Evolutionary conservation across 2,888 invertebrate genomes (phyloP), one percentile per base, ranked within the genome.

Genomic region (Parasteatoda lunata): DNA sequence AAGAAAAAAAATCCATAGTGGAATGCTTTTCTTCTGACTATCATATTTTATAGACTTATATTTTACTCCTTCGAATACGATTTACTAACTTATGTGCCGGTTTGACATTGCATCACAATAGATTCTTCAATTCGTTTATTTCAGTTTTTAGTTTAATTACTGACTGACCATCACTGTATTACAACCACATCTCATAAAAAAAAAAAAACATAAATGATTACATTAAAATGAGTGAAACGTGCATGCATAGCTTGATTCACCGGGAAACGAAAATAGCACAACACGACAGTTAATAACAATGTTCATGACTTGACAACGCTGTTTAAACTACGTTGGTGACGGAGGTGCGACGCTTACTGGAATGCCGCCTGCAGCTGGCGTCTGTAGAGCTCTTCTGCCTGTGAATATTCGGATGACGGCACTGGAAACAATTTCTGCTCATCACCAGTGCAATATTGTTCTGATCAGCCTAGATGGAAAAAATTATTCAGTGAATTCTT

Each of bases 361-460:
- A 79, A 52, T 79, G 73, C 9, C 84, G 59, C 15, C 79, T 30
- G 59, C 79, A 79, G 45, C 54, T 48, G 1, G 59, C 69, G 59
- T 75, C 48, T 7, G 66, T 48, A 45, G 71, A 8, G 47, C 52
- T 45, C 51, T 78, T 78, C 49, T 79, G 76, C 4, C 81, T 65
- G 65, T 52, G 30, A 8, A 68, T 8, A 7, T 77, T 77, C 3
- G 77, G 51, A 5, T 76, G 77, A 9, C 88, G 88, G n/a, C 88
- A 88, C 8, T 69, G 82, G 8, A 64, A 69, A 54, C 79, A 83
- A 66, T 68, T 65, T n/a, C 75, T 78, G 47, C 45, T 70, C 88
- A 79, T 88, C 13, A 81, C 83, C 30, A 88, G 70, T 11, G 82
- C 83, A 8, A 88, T 78, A 71, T 70, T 78, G 65, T 88, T 88